phyloP scores from a whole-genome alignment of 2,888 invertebrate genomes.

The Drosophila sordidula region DNA sequence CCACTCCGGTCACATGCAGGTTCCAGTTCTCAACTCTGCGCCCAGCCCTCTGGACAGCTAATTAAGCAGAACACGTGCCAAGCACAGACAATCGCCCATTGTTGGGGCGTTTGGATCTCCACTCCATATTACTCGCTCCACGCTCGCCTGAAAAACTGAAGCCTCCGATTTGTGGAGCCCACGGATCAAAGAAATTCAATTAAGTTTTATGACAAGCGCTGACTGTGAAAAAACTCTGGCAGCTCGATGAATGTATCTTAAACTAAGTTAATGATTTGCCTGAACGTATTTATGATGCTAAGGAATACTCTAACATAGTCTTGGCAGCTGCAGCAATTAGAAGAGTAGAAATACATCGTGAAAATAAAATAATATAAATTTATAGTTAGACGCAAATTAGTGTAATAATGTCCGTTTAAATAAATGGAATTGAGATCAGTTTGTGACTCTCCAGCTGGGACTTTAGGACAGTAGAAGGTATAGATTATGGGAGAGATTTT shows the following conservation, averaged over 20 bases:
- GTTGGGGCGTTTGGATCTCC: background rate
- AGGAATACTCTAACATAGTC: too few relatives aligned
- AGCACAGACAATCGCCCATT: constrained; percentile 19
- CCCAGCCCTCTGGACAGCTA: constrained; percentile 26
- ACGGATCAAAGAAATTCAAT: constrained; percentile 44
- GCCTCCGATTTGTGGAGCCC: constrained; percentile 13
- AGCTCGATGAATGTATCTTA: constrained; percentile 3
- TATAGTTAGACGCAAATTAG: too few relatives aligned
- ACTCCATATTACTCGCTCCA: constrained; percentile 5
- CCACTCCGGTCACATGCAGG: constrained; percentile 24
- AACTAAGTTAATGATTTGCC: constrained; percentile 1
- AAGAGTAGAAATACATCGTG: too few relatives aligned
- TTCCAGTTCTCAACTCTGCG: background rate
- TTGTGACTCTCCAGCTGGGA: too few relatives aligned
- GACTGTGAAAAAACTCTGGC: background rate
- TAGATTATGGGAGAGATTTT: too few relatives aligned
- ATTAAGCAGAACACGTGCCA: constrained; percentile 53
- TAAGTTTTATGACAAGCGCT: constrained; percentile 44
- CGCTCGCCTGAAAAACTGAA: constrained; percentile 4
- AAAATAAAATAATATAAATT: too few relatives aligned
- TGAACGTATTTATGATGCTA: background rate
- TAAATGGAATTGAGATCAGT: too few relatives aligned
- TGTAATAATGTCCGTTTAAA: too few relatives aligned
- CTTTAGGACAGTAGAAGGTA: too few relatives aligned
- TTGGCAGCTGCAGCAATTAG: too few relatives aligned